Evolutionary conservation across 1,140 invertebrate species (phyloP).

Genomic region (Heliconius hermathena): DNA sequence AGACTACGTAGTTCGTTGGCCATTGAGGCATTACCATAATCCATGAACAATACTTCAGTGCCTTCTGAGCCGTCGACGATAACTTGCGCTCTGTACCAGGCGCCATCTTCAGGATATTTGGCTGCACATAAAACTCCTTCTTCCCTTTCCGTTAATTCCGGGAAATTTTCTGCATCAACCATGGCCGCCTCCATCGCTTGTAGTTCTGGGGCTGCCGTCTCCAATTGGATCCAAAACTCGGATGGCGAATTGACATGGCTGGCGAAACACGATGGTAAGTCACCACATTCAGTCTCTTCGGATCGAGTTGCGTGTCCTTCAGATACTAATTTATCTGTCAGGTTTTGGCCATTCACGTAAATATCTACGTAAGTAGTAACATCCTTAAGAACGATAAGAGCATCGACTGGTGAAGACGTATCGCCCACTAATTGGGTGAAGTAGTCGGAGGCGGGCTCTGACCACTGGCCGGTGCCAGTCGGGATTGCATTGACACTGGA

Average conservation of each 20-base stretch:
- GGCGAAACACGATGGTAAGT: conserved; percentile 83
- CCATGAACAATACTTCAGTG: conserved; percentile 87
- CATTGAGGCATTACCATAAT: conserved; percentile 87
- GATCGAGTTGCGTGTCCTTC: conserved; percentile 80
- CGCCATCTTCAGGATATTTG: conserved; percentile 85
- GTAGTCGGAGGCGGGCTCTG: conserved; percentile 82
- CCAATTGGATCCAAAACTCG: conserved; percentile 88
- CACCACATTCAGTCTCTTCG: conserved; percentile 78
- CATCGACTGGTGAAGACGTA: conserved; percentile 74
- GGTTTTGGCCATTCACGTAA: conserved; percentile 83
- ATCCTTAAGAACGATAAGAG: conserved; percentile 83
- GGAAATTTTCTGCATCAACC: conserved; percentile 80
- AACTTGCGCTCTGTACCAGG: conserved; percentile 87
- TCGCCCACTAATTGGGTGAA: conserved; percentile 81
- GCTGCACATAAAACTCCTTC: conserved; percentile 86
- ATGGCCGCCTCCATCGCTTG: conserved; percentile 85
- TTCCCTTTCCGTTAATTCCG: conserved; percentile 75
- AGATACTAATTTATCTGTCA: conserved; percentile 83
- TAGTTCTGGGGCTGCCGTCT: conserved; percentile 83
- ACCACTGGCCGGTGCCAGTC: conserved; percentile 85
- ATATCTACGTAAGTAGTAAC: conserved; percentile 85
- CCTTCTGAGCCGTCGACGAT: conserved; percentile 83
- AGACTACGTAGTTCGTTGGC: conserved; percentile 83
- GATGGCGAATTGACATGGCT: conserved; percentile 86
- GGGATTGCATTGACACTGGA: conserved; percentile 86